A percentile compares a stretch with the other conserved stretches of the same genome.
Evolutionary conservation across 2,888 invertebrate genomes (phyloP).

Genomic region (Cephus runcator): DNA sequence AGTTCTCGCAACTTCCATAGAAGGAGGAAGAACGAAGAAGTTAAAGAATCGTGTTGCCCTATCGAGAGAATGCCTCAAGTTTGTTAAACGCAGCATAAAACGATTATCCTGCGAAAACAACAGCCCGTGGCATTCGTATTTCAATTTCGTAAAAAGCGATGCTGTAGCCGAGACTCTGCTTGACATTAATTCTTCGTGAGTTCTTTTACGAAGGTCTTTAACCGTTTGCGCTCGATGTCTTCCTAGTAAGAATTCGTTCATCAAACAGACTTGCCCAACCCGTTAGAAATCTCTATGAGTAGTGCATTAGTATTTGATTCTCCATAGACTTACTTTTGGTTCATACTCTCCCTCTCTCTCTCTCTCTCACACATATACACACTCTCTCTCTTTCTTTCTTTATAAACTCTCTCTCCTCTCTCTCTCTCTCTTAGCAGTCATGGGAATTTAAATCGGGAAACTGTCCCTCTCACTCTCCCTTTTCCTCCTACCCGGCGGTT

Average conservation of each 20-base stretch:
- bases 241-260: not conserved
- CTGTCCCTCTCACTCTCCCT: not conserved
- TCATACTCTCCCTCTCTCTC: not conserved
- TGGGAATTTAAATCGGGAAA: not conserved
- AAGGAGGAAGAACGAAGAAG: not conserved
- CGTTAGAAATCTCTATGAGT: not conserved
- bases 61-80: not conserved
- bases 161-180: not conserved
- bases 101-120: not conserved
- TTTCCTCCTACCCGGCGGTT: not conserved
- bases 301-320: not conserved
- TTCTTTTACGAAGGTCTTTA: not conserved
- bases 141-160: not conserved
- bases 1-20: not conserved
- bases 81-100: not conserved
- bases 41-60: not conserved
- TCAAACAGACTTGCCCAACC: not conserved
- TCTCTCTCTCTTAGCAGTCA: not conserved
- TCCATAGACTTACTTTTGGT: not conserved
- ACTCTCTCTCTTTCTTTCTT: not conserved
- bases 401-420: not conserved
- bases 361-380: too few species aligned
- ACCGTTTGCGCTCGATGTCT: not conserved
- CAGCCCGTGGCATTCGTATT: not conserved
- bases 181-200: not conserved